Conservation (phyloP, 2,888 invertebrate genomes). For the Acronicta leporina region DNA sequence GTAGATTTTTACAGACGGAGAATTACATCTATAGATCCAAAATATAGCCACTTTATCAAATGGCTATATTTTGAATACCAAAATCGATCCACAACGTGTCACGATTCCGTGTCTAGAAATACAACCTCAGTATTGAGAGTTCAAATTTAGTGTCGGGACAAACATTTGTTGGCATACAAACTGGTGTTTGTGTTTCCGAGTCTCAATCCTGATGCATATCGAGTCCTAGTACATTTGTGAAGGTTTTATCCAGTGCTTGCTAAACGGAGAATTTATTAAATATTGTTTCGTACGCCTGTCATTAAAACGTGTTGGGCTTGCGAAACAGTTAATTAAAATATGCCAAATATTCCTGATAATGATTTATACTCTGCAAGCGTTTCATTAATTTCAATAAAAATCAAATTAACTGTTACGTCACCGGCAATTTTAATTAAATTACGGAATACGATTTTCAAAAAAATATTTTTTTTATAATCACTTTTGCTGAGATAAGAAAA, state of each 20-base stretch:
- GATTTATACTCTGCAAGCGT: slow-evolving; percentile 20
- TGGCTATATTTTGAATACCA: slow-evolving; percentile 9
- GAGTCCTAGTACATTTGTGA: not conserved
- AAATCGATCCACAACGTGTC: slow-evolving; percentile 7
- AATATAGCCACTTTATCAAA: too few relatives aligned
- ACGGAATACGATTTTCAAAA: slow-evolving; percentile 11
- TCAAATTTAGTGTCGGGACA: slow-evolving; percentile 11
- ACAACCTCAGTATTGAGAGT: slow-evolving; percentile 22
- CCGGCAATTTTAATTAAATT: slow-evolving; percentile 6
- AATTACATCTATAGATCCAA: too few relatives aligned
- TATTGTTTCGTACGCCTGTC: slow-evolving; percentile 23
- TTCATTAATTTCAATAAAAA: slow-evolving; percentile 8
- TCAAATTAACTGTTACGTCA: slow-evolving; percentile 1
- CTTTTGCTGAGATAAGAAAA: slow-evolving; percentile 15
- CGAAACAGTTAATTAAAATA: slow-evolving; percentile 33
- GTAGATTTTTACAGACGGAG: not conserved
- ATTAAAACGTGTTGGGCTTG: slow-evolving; percentile 12
- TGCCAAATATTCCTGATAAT: slow-evolving; percentile 17
- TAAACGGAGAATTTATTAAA: slow-evolving; percentile 11
- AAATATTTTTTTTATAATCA: slow-evolving; percentile 7
- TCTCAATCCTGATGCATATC: slow-evolving; percentile 5
- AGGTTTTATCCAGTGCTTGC: not conserved
- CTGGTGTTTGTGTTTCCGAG: slow-evolving; percentile 6
- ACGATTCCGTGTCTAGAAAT: slow-evolving; percentile 11
- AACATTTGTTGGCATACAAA: slow-evolving; percentile 23